Percentiles rank a stretch among this genome's conserved stretches.
Evolutionary conservation across 2,888 invertebrate species (phyloP).

Genomic region (Euplexia lucipara): DNA sequence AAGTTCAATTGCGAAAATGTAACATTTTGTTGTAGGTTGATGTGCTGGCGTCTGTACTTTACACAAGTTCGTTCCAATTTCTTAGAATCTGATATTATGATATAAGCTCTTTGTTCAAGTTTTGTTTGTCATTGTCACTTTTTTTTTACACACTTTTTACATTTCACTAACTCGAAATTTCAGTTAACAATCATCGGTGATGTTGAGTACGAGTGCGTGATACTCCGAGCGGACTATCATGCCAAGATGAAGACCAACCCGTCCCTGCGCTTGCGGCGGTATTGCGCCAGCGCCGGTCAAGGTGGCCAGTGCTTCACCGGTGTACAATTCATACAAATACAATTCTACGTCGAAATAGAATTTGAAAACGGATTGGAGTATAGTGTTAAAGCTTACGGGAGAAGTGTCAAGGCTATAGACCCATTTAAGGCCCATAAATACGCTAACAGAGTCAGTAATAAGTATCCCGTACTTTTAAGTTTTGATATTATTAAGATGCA

Average conservation of each 20-base stretch:
- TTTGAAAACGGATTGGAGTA: slow-evolving; percentile 30
- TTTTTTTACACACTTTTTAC: too few relatives aligned
- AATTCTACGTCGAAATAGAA: slow-evolving; percentile 69
- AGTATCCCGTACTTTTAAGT: accelerated
- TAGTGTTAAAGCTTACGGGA: slow-evolving; percentile 49
- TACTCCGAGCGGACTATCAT: slow-evolving; percentile 59
- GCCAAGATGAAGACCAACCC: slow-evolving; percentile 37
- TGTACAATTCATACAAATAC: slow-evolving; percentile 66
- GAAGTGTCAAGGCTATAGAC: slow-evolving; percentile 57
- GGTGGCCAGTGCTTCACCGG: slow-evolving; percentile 61
- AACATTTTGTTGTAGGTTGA: too few relatives aligned
- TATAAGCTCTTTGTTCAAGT: too few relatives aligned
- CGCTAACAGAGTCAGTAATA: not conserved
- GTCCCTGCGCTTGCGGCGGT: slow-evolving; percentile 63
- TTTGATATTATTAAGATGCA: accelerated
- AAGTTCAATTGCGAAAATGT: too few relatives aligned
- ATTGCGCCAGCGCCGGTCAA: slow-evolving; percentile 64
- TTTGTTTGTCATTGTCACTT: too few relatives aligned
- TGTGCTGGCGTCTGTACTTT: too few relatives aligned
- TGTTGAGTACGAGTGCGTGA: slow-evolving; percentile 73
- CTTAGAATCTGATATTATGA: too few relatives aligned
- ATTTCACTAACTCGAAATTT: too few relatives aligned
- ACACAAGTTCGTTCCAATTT: too few relatives aligned
- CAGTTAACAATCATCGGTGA: slow-evolving; percentile 70
- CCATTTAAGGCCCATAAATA: slow-evolving; percentile 23